Base-by-base conservation (phyloP, 2,113 vertebrate species). In the Rhabdornis inornatus region DNA sequence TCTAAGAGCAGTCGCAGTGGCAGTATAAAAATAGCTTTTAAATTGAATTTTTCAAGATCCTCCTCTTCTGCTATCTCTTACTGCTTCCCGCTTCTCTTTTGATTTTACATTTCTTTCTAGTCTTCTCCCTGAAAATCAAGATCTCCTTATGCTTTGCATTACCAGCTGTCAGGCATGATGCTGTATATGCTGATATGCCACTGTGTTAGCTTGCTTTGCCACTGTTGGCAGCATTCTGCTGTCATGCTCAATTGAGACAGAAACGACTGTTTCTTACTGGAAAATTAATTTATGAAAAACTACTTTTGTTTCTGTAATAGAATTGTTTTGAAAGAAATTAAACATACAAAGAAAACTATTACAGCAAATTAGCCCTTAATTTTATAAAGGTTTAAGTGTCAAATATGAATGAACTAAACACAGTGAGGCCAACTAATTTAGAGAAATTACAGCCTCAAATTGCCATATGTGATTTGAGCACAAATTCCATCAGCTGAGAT, bases 1-100 rank as follows among this genome's bases (percentile, higher is more conserved):
- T 94, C 85, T 90, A 57, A 94, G 69, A 93, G 83, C 69, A 87
- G 53, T 93, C 40, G 49, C 49, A 75, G 92, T 71, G 44, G 93
- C 80, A 89, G 59, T 68, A 75, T 90, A 92, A 96, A 96, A 96
- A 96, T 96, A 94, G 86, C 94, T 95, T 87, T 33, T 88, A 95
- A 94, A 94, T 96, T 86, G 66, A 96, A 92, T 93, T 96, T 96
- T 52, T 92, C 0, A 0, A 87, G 88, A 84, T 90, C 71, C 50
- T 92, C 65, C 76, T 94, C 60, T 83, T 90, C 72, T 96, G 85
- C 64, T 90, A 35, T 90, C 80, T 94, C 86, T 87, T 89, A 40
- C 72, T 84, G 69, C 80, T 96, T 94, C 86, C 76, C 83, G 79
- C 72, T 90, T 93, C 83, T 92, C 64, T 77, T 86, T 69, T 89